Base-by-base conservation (phyloP, 2,888 invertebrate species). In the Troilus luridus region DNA sequence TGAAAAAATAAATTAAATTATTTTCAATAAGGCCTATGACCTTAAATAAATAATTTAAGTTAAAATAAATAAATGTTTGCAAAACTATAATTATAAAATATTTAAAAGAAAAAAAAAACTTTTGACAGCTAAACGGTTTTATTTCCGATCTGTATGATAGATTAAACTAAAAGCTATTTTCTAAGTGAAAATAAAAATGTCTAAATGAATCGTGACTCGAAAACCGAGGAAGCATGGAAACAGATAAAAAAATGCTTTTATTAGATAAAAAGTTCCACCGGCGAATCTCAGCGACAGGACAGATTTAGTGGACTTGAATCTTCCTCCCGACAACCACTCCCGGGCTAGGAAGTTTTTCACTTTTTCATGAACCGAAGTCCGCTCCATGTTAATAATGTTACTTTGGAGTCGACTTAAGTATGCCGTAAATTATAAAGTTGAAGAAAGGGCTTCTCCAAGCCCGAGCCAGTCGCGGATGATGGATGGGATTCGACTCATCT, bases 351-450 rank as follows among this genome's bases (percentile, higher is more conserved):
- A 85, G 56, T 85, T 85, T 77, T 77, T 77, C 72, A 85, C 85
- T 85, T 85, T 58, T 85, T 85, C 85, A 77, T 77, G 72, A 77
- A 77, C 27, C 85, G 85, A 54, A 85, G 56, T 56, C 85, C 85
- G 41, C 56, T 56, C 85, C 85, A 58, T 85, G 85, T 85, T 85
- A 85, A 85, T 85, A 85, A 85, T 85, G 85, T 85, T 85, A 85
- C 85, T 85, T 56, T 21, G n/a, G 85, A 85, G 85, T 56, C 21
- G 56, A 41, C 56, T 85, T 85, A 85, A 85, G 85, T 85, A 54
- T n/a, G 56, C 56, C 85, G 85, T 85, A 85, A 85, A 85, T 85
- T 58, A 85, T 85, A 56, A 85, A 85, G 85, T 85, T 85, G 85
- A 85, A 56, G 85, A 85, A 58, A 85, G 85, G 85, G 5, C 56